These are phyloP conservation scores for Phrixothrix hirtus DNA, from an alignment of 2,888 invertebrate genomes.

Conservation along the genomic window DNA sequence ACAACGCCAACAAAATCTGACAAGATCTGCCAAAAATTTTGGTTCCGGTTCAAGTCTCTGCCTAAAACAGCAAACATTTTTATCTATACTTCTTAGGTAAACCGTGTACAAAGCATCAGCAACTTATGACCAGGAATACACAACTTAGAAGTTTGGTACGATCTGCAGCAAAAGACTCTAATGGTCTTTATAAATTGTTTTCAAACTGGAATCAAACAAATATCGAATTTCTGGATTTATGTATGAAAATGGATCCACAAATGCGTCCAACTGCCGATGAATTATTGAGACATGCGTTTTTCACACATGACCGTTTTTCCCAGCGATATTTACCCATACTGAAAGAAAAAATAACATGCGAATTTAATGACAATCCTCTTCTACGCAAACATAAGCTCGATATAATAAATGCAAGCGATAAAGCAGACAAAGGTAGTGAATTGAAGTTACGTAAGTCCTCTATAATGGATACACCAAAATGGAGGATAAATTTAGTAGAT, in stretches of 20 bases:
- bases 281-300: slow-evolving; percentile 69
- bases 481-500: slow-evolving; percentile 50
- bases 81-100: slow-evolving; percentile 49
- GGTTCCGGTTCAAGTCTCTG: not conserved
- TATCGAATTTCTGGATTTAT: slow-evolving; percentile 56
- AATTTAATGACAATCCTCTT: slow-evolving; percentile 62
- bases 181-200: slow-evolving; percentile 51
- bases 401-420: slow-evolving; percentile 51
- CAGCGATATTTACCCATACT: slow-evolving; percentile 70
- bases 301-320: slow-evolving; percentile 68
- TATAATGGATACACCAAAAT: slow-evolving; percentile 44
- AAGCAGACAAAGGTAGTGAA: slow-evolving; percentile 42
- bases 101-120: slow-evolving; percentile 56
- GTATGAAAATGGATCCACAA: slow-evolving; percentile 67
- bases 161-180: slow-evolving; percentile 41
- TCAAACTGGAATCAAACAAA: slow-evolving; percentile 55
- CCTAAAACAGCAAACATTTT: no score
- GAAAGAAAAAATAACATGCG: slow-evolving; percentile 65
- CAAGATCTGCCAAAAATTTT: no score
- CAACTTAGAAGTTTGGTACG: slow-evolving; percentile 55
- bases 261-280: slow-evolving; percentile 65
- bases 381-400: slow-evolving; percentile 53
- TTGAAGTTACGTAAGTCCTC: slow-evolving; percentile 33
- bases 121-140: slow-evolving; percentile 55
- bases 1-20: no score